Evolutionary conservation across 2,113 vertebrate species (phyloP).

Genomic region (Aviceda subcristata): DNA sequence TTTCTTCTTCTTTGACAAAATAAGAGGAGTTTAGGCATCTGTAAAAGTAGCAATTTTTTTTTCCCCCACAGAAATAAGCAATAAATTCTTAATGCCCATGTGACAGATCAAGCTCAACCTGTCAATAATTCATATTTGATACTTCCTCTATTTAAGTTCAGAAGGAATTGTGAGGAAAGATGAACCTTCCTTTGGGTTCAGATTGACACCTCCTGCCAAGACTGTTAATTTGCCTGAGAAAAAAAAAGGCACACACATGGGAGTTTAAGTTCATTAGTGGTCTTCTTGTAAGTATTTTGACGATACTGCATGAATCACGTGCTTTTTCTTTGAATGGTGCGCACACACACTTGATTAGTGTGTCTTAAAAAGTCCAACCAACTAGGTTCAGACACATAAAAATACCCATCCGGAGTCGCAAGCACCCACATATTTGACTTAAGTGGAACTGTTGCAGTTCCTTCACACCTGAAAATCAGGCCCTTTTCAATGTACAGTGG

Average conservation of each 20-base stretch:
- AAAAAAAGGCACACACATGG: neutral
- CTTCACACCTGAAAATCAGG: neutral
- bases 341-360: neutral
- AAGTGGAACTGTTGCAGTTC: neutral
- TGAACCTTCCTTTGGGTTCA: neutral
- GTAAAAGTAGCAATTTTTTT: neutral
- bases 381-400: neutral
- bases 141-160: neutral
- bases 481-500: neutral
- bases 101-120: conserved; percentile 28
- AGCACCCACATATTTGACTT: neutral
- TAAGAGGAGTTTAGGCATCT: neutral
- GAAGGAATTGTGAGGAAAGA: neutral
- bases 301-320: neutral
- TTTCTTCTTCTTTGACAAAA: neutral
- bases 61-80: neutral
- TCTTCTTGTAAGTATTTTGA: neutral
- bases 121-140: conserved; percentile 27
- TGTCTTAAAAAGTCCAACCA: neutral
- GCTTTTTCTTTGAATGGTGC: neutral
- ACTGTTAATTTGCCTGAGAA: neutral
- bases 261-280: neutral
- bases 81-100: conserved; percentile 8
- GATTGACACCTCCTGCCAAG: neutral
- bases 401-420: neutral